phyloP scores from a whole-genome alignment of 2,888 invertebrate genomes.

The Drosophila acutilabella region DNA sequence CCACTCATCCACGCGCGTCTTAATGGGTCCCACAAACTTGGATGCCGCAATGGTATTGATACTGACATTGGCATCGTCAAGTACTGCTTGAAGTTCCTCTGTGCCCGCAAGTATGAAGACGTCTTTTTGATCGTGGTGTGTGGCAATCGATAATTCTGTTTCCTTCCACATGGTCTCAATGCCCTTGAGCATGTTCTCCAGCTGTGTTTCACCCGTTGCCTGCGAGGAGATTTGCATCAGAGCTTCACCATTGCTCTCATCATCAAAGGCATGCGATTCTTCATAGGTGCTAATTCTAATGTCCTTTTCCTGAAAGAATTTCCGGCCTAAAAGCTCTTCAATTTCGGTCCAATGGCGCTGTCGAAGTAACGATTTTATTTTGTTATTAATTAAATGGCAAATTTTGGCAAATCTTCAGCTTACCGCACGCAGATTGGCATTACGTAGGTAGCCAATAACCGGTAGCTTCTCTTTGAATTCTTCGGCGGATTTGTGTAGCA shows the following conservation, averaged over 20 bases:
- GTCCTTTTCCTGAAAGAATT: slow-evolving; percentile 89
- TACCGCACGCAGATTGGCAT: slow-evolving; percentile 89
- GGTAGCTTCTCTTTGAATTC: slow-evolving; percentile 92
- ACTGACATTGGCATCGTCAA: slow-evolving; percentile 95
- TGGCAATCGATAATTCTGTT: slow-evolving; percentile 90
- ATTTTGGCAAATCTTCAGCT: not conserved
- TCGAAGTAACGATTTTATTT: not conserved
- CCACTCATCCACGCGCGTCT: slow-evolving; percentile 93
- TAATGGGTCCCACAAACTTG: slow-evolving; percentile 93
- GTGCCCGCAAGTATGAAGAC: slow-evolving; percentile 93
- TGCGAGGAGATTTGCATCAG: slow-evolving; percentile 94
- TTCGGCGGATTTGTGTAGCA: slow-evolving; percentile 91
- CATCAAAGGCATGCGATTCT: slow-evolving; percentile 90
- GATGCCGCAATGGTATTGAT: slow-evolving; percentile 95
- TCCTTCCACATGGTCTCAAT: slow-evolving; percentile 94
- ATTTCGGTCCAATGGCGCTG: slow-evolving; percentile 93
- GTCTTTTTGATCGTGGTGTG: slow-evolving; percentile 93
- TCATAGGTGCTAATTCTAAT: slow-evolving; percentile 90
- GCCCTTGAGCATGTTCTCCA: slow-evolving; percentile 92
- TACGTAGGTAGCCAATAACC: slow-evolving; percentile 92
- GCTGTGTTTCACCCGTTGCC: slow-evolving; percentile 94
- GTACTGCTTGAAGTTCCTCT: slow-evolving; percentile 92
- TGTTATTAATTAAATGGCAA: not conserved
- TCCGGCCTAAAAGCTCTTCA: slow-evolving; percentile 90
- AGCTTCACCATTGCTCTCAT: slow-evolving; percentile 87